A percentile compares a stretch with the other conserved stretches of the same genome.
Evolutionary conservation across 2,113 vertebrate genomes (phyloP).

Genomic region (Kobus ellipsiprymnus): DNA sequence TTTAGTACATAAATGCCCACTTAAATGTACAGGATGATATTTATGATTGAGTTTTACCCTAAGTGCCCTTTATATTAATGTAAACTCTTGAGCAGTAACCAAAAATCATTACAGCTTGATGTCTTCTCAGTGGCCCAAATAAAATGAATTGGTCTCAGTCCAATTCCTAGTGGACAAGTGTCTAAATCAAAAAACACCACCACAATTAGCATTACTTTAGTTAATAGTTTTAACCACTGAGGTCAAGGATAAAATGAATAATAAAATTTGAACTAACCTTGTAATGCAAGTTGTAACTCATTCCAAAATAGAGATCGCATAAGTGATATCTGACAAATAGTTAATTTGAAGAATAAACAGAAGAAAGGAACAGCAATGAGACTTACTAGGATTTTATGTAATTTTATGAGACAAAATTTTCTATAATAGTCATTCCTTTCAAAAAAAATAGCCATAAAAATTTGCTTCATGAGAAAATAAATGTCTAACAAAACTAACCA

Average conservation of each 20-base stretch:
- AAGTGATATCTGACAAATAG: not conserved
- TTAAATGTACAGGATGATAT: slow-evolving; percentile 52
- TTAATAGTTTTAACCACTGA: slow-evolving; percentile 69
- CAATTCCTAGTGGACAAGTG: slow-evolving; percentile 68
- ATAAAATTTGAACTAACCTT: slow-evolving; percentile 62
- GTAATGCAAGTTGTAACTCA: slow-evolving; percentile 33
- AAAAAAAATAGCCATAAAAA: not conserved
- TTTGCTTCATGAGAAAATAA: not conserved
- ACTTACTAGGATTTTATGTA: not conserved
- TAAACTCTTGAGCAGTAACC: slow-evolving; percentile 70
- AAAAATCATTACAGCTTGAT: slow-evolving; percentile 64
- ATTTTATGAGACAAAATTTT: not conserved
- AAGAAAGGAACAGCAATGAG: not conserved
- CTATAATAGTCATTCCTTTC: not conserved
- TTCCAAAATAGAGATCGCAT: not conserved
- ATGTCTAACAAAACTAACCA: not conserved
- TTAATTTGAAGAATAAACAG: slow-evolving; percentile 20
- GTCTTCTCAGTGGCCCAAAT: slow-evolving; percentile 53
- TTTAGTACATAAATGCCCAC: slow-evolving; percentile 62
- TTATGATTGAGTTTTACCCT: slow-evolving; percentile 61
- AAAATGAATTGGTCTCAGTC: slow-evolving; percentile 67
- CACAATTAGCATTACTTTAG: slow-evolving; percentile 65
- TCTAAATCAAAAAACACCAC: slow-evolving; percentile 63
- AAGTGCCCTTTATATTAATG: slow-evolving; percentile 60
- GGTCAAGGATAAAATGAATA: slow-evolving; percentile 63